Conservation (phyloP, 1,140 invertebrate genomes). For the Vanessa tameamea region DNA sequence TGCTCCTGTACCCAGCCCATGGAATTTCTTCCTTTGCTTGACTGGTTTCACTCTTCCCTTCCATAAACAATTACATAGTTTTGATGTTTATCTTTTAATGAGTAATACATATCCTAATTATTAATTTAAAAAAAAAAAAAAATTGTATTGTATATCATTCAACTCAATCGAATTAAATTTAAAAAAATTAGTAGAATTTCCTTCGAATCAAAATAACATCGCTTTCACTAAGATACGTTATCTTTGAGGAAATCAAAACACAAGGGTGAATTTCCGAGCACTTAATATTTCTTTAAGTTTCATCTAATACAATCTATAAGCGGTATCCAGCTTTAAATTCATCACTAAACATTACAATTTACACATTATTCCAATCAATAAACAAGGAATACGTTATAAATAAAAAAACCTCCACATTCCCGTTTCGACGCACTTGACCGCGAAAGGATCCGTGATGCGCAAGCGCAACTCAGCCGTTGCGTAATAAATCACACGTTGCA, state of each 20-base stretch:
- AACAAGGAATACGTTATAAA: constrained; percentile 3
- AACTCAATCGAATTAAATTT: no score
- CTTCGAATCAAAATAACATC: no score
- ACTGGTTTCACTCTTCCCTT: constrained; percentile 42
- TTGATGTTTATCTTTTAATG: background rate
- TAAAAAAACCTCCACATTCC: constrained; percentile 14
- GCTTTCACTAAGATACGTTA: no score
- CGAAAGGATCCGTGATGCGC: constrained; percentile 24
- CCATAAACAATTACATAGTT: constrained; percentile 28
- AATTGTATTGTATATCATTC: no score
- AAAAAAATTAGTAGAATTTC: no score
- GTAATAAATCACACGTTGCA: constrained; percentile 30
- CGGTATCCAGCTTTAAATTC: background rate
- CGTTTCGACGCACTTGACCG: constrained; percentile 22
- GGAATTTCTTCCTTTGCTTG: constrained; percentile 48
- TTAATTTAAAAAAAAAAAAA: background rate
- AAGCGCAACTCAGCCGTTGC: constrained; percentile 29
- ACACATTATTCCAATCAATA: constrained; percentile 11
- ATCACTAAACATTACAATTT: background rate
- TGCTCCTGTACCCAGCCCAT: constrained; percentile 46
- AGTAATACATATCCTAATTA: background rate
- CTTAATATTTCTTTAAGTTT: background rate
- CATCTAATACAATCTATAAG: background rate
- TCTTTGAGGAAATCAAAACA: no score
- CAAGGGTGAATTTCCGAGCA: no score